phyloP scores from a whole-genome alignment of 2,797 vertebrate genomes.

The Taenioides sp. region DNA sequence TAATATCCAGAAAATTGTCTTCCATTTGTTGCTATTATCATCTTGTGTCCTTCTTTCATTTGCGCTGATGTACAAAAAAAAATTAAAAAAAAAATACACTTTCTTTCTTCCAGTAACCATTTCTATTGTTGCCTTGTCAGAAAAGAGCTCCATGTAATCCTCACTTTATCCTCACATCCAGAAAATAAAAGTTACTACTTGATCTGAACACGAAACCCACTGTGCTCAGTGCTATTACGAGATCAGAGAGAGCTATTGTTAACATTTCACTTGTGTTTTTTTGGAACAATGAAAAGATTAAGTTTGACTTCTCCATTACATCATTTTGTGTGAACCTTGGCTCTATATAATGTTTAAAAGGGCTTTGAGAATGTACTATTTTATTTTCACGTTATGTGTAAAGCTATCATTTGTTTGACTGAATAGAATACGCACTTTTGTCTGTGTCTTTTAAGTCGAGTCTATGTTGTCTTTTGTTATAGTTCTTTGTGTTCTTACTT shows the following conservation, averaged over 20 bases:
- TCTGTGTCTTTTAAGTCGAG: too few species aligned
- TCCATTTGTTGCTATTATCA: background rate
- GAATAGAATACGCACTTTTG: too few species aligned
- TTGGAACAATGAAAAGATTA: background rate
- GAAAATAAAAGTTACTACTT: background rate
- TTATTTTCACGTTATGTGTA: background rate
- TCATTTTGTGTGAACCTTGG: background rate
- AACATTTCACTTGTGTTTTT: background rate
- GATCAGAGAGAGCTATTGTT: conserved; percentile 12
- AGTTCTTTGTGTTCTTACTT: too few species aligned
- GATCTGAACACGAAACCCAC: background rate
- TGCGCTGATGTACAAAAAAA: too few species aligned
- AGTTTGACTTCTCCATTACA: background rate
- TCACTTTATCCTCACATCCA: background rate
- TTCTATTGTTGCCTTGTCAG: conserved; percentile 12
- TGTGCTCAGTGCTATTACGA: background rate
- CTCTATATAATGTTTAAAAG: background rate
- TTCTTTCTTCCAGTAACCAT: background rate
- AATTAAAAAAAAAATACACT: too few species aligned
- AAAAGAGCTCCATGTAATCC: conserved; percentile 8
- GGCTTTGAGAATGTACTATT: background rate
- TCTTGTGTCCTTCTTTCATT: background rate
- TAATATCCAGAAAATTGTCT: too few species aligned
- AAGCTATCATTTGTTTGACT: background rate
- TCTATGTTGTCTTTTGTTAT: too few species aligned